Percentiles rank a stretch among this genome's conserved stretches.
These are phyloP conservation scores for Leucopsar rothschildi DNA, from an alignment of 2,113 vertebrate species.

Conservation along the genomic window DNA sequence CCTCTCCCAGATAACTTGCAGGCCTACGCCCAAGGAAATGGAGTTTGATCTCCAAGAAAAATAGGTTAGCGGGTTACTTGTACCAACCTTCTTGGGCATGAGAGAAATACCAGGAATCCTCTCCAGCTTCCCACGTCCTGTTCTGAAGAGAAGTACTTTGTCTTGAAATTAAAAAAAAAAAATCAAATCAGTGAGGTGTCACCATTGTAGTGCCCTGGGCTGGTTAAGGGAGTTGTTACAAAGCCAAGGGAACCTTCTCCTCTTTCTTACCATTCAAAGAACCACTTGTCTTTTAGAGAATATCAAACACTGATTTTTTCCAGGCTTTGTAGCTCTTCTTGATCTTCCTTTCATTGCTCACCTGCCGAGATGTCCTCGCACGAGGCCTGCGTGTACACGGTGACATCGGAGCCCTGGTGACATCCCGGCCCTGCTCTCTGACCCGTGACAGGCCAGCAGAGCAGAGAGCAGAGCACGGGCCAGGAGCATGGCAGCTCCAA, in stretches of 20 bases:
- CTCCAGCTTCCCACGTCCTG: neutral
- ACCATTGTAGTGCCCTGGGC: neutral
- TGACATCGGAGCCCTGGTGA: accelerated
- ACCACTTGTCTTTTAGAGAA: neutral
- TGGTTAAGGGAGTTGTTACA: neutral
- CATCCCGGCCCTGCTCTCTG: accelerated
- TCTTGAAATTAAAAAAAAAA: neutral
- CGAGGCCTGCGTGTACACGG: accelerated
- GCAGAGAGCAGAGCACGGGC: neutral
- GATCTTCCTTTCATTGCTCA: neutral
- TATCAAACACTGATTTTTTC: neutral
- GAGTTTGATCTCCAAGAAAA: neutral
- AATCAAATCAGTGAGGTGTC: neutral
- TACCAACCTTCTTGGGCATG: neutral
- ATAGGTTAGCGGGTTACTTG: neutral
- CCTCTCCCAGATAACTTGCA: neutral
- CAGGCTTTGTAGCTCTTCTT: neutral
- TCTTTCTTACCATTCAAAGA: neutral
- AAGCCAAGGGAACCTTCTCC: neutral
- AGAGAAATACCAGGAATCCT: neutral
- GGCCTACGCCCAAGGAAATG: accelerated
- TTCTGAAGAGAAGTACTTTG: neutral
- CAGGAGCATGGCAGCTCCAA: neutral
- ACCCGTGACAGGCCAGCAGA: neutral
- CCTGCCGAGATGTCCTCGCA: accelerated